Base-by-base conservation (phyloP, 1,140 invertebrate species). In the Anoplolepis gracilipes region DNA sequence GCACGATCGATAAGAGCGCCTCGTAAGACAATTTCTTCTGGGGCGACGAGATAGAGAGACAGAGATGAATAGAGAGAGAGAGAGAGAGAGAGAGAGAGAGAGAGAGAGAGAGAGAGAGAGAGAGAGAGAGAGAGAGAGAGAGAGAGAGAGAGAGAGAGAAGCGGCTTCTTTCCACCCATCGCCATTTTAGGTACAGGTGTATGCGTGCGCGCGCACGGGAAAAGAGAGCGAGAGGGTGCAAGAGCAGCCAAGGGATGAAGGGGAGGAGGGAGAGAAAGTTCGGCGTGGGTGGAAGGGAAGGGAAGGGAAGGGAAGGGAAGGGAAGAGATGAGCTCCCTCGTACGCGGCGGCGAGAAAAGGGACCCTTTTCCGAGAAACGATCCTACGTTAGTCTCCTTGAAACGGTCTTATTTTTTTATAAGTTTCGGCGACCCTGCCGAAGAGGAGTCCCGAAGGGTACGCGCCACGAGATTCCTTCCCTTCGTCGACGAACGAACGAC, bases 11-110 rank as follows among this genome's bases (percentile, higher is more conserved):
- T 87, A 87, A 84, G 69, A 67, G 62, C 81, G 53, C 62, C 81
- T 85, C 81, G 85, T 75, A 85, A 87, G 85, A 87, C 81, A 85
- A 87, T 87, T 87, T 87, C 81, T 87, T 76, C 70, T 65, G 72
- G 81, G 85, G 81, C 36, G 78, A 69, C 72, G 53, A 86, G 79
- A 84, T 59, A 65, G 78, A 73, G 61, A 46, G 76, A 79, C 76
- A 11, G n/a, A 79, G 76, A 79, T 53, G 33, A 62, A 79, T 30
- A 70, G 36, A 28, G 39, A 46, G 46, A 57, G 46, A 28, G 30
- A 70, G 28, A 64, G 49, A 53, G n/a, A 62, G 55, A 55, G 42
- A 67, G 49, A 39, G 19, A 42, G 49, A 42, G 65, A 81, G 30
- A 70, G 28, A 64, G 49, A 53, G n/a, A 62, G 53, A 86, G 79